phyloP scores from a whole-genome alignment of 2,888 invertebrate species.

The Empis livida region DNA sequence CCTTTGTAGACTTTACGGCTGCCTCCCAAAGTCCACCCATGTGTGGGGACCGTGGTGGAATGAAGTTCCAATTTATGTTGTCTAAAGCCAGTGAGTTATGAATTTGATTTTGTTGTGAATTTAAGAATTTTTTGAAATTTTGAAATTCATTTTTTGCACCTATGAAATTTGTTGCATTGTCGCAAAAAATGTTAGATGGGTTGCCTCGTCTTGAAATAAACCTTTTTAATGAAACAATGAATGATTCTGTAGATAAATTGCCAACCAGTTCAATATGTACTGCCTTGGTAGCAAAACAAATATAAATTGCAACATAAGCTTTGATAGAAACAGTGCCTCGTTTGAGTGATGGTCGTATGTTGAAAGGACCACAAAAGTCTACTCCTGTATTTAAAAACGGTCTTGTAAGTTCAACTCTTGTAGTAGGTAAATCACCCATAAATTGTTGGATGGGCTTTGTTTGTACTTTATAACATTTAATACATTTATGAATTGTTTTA shows the following conservation, averaged over 20 bases:
- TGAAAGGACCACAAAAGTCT: conserved; percentile 10
- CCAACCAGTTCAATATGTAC: conserved; percentile 13
- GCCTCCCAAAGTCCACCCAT: conserved; percentile 13
- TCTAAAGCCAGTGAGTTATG: not conserved
- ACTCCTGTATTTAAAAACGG: conserved; percentile 8
- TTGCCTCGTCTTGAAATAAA: conserved; percentile 9
- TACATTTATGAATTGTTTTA: conserved; percentile 10
- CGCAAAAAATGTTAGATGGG: conserved; percentile 9
- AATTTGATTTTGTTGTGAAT: not conserved
- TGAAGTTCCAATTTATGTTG: conserved; percentile 9
- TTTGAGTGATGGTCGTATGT: conserved; percentile 1
- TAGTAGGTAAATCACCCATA: conserved; percentile 12
- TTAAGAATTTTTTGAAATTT: not conserved
- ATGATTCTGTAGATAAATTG: conserved; percentile 10
- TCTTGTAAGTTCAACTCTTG: conserved; percentile 6
- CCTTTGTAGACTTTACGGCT: conserved; percentile 7
- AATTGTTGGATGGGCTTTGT: conserved; percentile 10
- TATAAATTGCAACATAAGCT: conserved; percentile 11
- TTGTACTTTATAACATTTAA: conserved; percentile 10
- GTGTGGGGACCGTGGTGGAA: conserved; percentile 10
- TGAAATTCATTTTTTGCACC: not conserved
- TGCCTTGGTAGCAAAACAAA: conserved; percentile 12
- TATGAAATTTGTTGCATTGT: too few relatives aligned
- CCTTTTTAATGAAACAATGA: conserved; percentile 9
- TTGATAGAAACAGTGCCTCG: conserved; percentile 8